Evolutionary conservation across 64 coral and sea anemone genomes (phyloP).

Genomic region (Porites lutea): DNA sequence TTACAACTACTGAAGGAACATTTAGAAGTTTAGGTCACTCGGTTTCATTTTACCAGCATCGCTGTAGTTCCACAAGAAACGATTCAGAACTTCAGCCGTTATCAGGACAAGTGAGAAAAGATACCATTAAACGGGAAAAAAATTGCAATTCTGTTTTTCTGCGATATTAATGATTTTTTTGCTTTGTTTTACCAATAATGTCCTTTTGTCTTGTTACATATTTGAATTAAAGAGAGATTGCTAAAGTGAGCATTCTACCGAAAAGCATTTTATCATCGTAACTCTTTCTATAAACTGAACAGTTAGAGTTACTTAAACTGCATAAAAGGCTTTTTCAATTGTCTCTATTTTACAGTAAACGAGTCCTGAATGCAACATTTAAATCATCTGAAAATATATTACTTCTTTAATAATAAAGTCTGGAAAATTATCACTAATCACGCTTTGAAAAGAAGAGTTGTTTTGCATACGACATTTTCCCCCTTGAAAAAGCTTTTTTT

Average conservation of each 20-base stretch:
- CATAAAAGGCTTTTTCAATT: neutral
- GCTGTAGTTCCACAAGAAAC: neutral
- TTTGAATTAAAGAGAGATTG: neutral
- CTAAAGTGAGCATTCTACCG: neutral
- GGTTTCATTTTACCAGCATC: conserved; percentile 17
- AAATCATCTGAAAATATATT: conserved; percentile 61
- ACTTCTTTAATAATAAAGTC: conserved; percentile 62
- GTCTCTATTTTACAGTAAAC: conserved; percentile 21
- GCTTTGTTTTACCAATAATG: neutral
- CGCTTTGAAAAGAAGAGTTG: conserved; percentile 51
- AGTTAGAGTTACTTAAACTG: conserved; percentile 6
- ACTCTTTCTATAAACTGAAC: conserved; percentile 11
- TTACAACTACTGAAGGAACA: neutral
- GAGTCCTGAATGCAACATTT: conserved; percentile 45
- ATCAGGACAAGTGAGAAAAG: conserved; percentile 9
- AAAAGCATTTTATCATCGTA: neutral
- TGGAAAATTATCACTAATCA: conserved; percentile 54
- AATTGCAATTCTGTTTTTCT: neutral
- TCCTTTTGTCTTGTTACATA: neutral
- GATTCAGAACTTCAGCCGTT: neutral
- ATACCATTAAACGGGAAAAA: neutral
- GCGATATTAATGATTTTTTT: neutral
- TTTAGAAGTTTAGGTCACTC: neutral
- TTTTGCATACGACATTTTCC: conserved; percentile 41
- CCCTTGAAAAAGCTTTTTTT: neutral